Conservation (phyloP, 30 jellyfish, hydroid and myxozoan genomes). For the Rhopilema esculentum region DNA sequence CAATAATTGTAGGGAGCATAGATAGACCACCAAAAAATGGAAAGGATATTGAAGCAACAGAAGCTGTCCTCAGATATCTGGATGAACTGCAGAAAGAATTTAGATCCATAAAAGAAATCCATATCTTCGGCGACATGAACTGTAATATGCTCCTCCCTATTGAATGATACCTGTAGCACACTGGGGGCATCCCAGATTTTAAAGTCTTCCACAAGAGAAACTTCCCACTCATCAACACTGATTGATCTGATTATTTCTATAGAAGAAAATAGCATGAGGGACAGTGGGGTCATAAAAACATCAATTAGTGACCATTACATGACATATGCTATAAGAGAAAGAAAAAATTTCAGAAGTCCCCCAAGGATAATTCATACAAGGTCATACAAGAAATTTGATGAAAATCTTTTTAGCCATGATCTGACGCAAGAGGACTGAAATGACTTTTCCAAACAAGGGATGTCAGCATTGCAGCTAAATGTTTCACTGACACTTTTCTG, state of each 20-base stretch:
- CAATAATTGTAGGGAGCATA: slow-evolving; percentile 31
- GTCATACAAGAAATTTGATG: slow-evolving; percentile 30
- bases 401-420: slow-evolving; percentile 11
- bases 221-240: slow-evolving; percentile 33
- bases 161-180: slow-evolving; percentile 18
- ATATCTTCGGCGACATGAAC: slow-evolving; percentile 37
- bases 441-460: slow-evolving; percentile 3
- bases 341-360: slow-evolving; percentile 5
- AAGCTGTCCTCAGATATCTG: slow-evolving; percentile 1
- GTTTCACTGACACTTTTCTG: slow-evolving; percentile 35
- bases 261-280: slow-evolving; percentile 8
- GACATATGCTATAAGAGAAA: slow-evolving; percentile 41
- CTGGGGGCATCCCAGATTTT: slow-evolving; percentile 44
- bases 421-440: slow-evolving; percentile 36
- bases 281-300: slow-evolving; percentile 23
- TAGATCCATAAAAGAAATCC: slow-evolving; percentile 18
- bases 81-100: background rate
- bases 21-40: slow-evolving; percentile 46
- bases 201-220: slow-evolving; percentile 36
- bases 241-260: slow-evolving; percentile 28
- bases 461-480: slow-evolving; percentile 47
- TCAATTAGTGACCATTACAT: slow-evolving; percentile 31
- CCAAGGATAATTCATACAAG: background rate
- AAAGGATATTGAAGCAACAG: slow-evolving; percentile 23
- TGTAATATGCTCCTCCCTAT: slow-evolving; percentile 41